Evolutionary conservation across 2,113 vertebrate genomes (phyloP), one percentile per base, ranked within the genome.

Genomic region (Nasalis larvatus): DNA sequence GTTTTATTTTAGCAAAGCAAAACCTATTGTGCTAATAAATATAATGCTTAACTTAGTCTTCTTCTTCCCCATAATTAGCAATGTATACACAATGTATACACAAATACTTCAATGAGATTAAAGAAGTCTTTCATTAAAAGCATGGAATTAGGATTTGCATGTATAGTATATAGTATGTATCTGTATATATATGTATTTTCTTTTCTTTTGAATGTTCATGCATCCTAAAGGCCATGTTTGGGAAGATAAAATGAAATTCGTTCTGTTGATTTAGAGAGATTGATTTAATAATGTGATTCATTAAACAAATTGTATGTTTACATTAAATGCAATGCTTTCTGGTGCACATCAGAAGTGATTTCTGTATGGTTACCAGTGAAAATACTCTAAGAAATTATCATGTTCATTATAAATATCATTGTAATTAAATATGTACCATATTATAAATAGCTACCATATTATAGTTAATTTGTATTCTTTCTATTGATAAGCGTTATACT

Each of bases 1-100:
- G 2, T 92, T 96, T 49, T 97, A 68, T 5, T 78, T 97, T 89
- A 94, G 16, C n/a, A 95, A 89, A 93, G n/a, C 16, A 94, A 95
- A 97, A 8, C 40, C 45, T 35, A 2, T 92, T 96, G 8, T 96
- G 21, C 8, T 82, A 78, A n/a, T 90, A 93, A 85, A 86, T 66
- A 11, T 58, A 12, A 54, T 96, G 27, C 66, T 49, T 97, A 88
- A 49, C 45, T n/a, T 93, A 56, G 68, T 93, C 88, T 83, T 89
- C 11, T 78, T 87, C 42, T 54, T 27, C 1, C 73, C 56, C 69
- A 83, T 97, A 97, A 78, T 30, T 94, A 56, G 4, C n/a, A 40
- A 4, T 93, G 0, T 73, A 77, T 84, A 37, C 1, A 66, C n/a
- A 40, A 4, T 93, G 0, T 73, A 80, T 84, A 40, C 13, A 49